Conservation (phyloP, 2,888 invertebrate genomes). For the Prosopocoilus inquinatus region DNA sequence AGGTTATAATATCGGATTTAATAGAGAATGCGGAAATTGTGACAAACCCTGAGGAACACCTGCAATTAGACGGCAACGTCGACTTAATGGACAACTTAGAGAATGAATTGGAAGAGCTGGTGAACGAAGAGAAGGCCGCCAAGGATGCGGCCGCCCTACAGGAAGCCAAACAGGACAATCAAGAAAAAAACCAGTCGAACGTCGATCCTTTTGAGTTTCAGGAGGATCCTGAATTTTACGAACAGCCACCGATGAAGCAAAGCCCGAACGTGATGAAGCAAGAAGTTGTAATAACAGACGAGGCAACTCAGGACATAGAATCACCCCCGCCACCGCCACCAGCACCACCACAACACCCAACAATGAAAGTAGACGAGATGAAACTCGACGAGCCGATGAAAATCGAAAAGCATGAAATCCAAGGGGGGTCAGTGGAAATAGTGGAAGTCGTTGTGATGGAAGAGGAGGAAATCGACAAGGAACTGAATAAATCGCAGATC, state of each 20-base stretch:
- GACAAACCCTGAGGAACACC: slow-evolving; percentile 47
- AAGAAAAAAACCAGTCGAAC: slow-evolving; percentile 20
- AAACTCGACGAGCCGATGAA: slow-evolving; percentile 29
- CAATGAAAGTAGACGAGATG: slow-evolving; percentile 9
- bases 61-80: slow-evolving; percentile 46
- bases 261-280: slow-evolving; percentile 15
- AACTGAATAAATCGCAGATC: slow-evolving; percentile 44
- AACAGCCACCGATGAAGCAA: slow-evolving; percentile 28
- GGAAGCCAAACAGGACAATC: slow-evolving; percentile 10
- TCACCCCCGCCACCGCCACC: neutral
- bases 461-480: slow-evolving; percentile 43
- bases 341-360: slow-evolving; percentile 10
- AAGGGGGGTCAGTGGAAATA: slow-evolving; percentile 45
- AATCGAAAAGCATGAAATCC: slow-evolving; percentile 11
- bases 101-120: slow-evolving; percentile 42
- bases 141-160: slow-evolving; percentile 25
- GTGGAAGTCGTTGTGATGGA: slow-evolving; percentile 51
- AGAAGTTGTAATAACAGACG: slow-evolving; percentile 19
- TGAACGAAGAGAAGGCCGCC: slow-evolving; percentile 39
- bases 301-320: slow-evolving; percentile 23
- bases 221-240: slow-evolving; percentile 45
- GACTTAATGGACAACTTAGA: slow-evolving; percentile 48
- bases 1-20: slow-evolving; percentile 55
- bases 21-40: slow-evolving; percentile 54
- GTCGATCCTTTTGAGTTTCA: slow-evolving; percentile 50